Evolutionary conservation across 1,140 invertebrate genomes (phyloP), one percentile per base, ranked within the genome.

Genomic region (Drosophila nebulosa): DNA sequence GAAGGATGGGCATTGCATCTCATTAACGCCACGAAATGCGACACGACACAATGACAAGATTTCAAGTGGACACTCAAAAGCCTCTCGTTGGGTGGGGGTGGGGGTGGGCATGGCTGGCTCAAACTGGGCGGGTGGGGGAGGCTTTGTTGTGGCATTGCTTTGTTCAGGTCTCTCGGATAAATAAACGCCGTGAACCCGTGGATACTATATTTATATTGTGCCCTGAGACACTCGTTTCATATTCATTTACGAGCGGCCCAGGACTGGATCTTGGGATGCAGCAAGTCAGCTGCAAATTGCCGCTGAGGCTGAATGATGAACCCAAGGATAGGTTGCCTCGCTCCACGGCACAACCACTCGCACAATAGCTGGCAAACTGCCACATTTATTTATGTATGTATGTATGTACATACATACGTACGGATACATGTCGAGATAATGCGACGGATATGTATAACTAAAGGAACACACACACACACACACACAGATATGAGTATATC

Each of bases 1-100:
- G n/a, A 7, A 21, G n/a, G n/a, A 27, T 32, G 14, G 36, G 35
- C 50, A 46, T 9, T 46, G 78, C 65, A 76, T 56, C 83, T 86
- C 83, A 86, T 86, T 88, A 86, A 72, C 81, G 74, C 74, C 53
- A 53, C 64, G 64, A 79, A 83, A 83, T 62, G 60, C 39, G 69
- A 75, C 69, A 86, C 64, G 65, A 78, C 78, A 86, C 74, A 86
- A 83, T 88, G 57, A 70, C 46, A 66, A 79, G 52, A 55, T 78
- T 75, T 86, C 42, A 83, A 86, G 83, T 79, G 66, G 71, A 81
- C 74, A 58, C 75, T 71, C 57, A 71, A 18, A 59, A 36, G 22
- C 14, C 62, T 35, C 50, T 50, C 42, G 61, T 35, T 18, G 16
- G 46, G 36, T 14, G 32, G 26, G 30, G 12, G 52, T 36, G 27